Evolutionary conservation across 2,797 vertebrate species (phyloP), one percentile per base, ranked within the genome.

Genomic region (Enteromius mattozi): DNA sequence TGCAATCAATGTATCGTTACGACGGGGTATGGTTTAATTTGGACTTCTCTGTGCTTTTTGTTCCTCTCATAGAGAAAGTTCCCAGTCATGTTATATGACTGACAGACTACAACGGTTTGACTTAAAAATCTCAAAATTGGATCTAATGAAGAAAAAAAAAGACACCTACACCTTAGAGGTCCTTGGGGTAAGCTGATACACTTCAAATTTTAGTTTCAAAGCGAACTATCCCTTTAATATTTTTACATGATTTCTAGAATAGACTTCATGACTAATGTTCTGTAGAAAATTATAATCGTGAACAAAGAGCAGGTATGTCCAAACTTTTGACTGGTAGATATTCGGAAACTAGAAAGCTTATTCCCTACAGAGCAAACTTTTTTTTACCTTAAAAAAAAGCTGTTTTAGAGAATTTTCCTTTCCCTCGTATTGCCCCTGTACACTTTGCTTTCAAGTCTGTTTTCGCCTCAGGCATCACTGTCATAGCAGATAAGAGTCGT

Each of bases 401-500:
- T n/a, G 13, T 81, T 47, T 74, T 63, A 13, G 27, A 12, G 56
- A 33, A 14, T 68, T 47, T 74, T 85, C 19, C 79, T 75, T 59
- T 42, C 35, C 51, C 21, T 45, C n/a, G 10, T 72, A 81, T 65
- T 68, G 21, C 61, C 63, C 42, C 27, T 49, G 71, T n/a, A 80
- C 47, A 37, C 69, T 51, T 77, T 24, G 35, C 78, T 82, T 86
- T 72, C 83, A 80, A 71, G 75, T 80, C 40, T 65, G 63, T 77
- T 77, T 80, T 85, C 19, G 84, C 84, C 74, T 42, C 14, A 19
- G 84, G 84, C 78, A 71, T 61, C 49, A 59, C 82, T 86, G 86
- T 75, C 63, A 59, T 33, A 71, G 63, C 51, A 82, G 82, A 89
- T 87, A 86, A 84, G 84, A 59, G 59, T 66, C 13, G 27, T 79